Evolutionary conservation across 1,140 invertebrate genomes (phyloP).

Genomic region (Hycleus phaleratus): DNA sequence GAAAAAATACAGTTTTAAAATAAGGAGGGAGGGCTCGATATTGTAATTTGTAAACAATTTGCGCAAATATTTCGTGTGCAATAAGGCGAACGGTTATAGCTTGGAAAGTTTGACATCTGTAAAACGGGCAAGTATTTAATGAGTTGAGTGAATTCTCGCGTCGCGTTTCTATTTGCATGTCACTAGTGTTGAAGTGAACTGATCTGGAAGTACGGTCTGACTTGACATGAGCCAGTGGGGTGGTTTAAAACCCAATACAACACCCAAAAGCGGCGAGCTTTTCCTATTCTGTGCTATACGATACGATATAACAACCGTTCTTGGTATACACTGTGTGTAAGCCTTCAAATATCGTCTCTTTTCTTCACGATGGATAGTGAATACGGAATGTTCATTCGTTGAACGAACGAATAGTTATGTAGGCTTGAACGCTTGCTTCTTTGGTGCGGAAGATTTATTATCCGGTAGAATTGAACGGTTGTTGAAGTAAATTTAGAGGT

Average conservation of each 20-base stretch:
- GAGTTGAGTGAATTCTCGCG: conserved; percentile 31
- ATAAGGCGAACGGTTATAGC: conserved; percentile 1
- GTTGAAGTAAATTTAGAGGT: conserved; percentile 34
- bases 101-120: conserved; percentile 23
- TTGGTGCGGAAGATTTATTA: conserved; percentile 32
- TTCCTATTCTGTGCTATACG: too few species aligned
- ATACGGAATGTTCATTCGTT: conserved; percentile 10
- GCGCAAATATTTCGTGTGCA: conserved; percentile 16
- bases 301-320: too few species aligned
- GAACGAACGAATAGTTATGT: conserved; percentile 13
- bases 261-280: too few species aligned
- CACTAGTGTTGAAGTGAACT: conserved; percentile 33
- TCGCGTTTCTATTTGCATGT: conserved; percentile 36
- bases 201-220: conserved; percentile 19
- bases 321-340: background rate
- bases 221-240: too few species aligned
- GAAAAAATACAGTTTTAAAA: too few species aligned
- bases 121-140: conserved; percentile 34
- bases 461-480: conserved; percentile 30
- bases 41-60: too few species aligned
- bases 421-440: conserved; percentile 23
- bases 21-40: too few species aligned
- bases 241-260: too few species aligned
- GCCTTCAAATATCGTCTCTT: conserved; percentile 14
- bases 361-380: conserved; percentile 1